phyloP scores from a whole-genome alignment of 2,888 invertebrate genomes.

The Oxystoma pomonae region DNA sequence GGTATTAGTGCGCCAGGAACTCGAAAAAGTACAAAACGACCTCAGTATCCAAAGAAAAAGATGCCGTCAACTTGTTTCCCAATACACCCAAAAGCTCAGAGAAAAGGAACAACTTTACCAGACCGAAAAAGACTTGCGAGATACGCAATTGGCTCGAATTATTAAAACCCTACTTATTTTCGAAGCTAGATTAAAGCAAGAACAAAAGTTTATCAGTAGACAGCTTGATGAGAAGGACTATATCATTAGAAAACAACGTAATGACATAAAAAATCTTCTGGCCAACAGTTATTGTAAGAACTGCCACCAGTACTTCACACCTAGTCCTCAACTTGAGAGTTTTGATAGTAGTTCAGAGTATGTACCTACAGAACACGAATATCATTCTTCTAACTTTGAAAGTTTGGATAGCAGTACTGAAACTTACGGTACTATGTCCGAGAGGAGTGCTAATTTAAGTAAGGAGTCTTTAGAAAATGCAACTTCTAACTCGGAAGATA shows the following conservation, averaged over 20 bases:
- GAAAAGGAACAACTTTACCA: constrained; percentile 58
- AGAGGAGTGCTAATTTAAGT: constrained; percentile 37
- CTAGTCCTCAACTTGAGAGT: constrained; percentile 39
- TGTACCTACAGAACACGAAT: constrained; percentile 42
- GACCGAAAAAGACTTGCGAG: constrained; percentile 60
- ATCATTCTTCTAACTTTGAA: constrained; percentile 45
- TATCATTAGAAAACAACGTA: constrained; percentile 65
- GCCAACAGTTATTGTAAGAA: constrained; percentile 49
- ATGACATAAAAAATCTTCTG: constrained; percentile 63
- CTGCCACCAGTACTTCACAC: constrained; percentile 43
- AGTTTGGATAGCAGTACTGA: constrained; percentile 46
- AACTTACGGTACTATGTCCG: constrained; percentile 43
- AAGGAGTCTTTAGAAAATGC: constrained; percentile 26
- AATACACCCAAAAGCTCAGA: constrained; percentile 58
- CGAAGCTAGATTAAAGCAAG: constrained; percentile 67
- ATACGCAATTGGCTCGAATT: constrained; percentile 68
- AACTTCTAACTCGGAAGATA: constrained; percentile 20
- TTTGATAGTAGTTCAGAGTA: constrained; percentile 46
- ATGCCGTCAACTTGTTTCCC: constrained; percentile 64
- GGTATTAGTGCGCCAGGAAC: constrained; percentile 57
- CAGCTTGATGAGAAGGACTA: constrained; percentile 68
- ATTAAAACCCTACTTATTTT: constrained; percentile 66
- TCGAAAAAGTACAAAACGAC: constrained; percentile 63
- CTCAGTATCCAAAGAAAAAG: constrained; percentile 62
- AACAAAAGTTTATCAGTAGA: constrained; percentile 67